Percentiles rank a stretch among this genome's conserved stretches.
phyloP scores from a whole-genome alignment of 2,113 vertebrate species.

The Gambusia holbrooki region DNA sequence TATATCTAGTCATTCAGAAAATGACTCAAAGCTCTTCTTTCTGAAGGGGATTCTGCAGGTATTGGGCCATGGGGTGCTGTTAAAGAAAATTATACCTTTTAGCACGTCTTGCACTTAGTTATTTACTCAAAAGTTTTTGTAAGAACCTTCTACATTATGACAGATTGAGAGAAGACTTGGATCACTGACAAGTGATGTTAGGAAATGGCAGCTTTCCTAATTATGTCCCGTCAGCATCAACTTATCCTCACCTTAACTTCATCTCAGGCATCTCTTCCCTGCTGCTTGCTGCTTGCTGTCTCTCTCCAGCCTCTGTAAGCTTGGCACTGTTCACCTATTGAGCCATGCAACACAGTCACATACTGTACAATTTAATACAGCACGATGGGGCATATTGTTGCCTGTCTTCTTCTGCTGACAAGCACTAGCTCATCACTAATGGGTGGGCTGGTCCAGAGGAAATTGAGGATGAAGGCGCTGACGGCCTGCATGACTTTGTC shows the following conservation, averaged over 20 bases:
- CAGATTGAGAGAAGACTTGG: constrained; percentile 35
- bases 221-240: constrained; percentile 75
- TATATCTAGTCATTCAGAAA: neutral
- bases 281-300: constrained; percentile 20
- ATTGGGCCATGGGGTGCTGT: neutral
- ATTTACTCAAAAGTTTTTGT: constrained; percentile 27
- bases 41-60: neutral
- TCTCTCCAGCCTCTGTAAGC: constrained; percentile 15
- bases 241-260: constrained; percentile 56
- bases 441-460: constrained; percentile 30
- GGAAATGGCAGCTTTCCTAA: constrained; percentile 58
- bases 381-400: constrained; percentile 49
- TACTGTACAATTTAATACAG: constrained; percentile 46
- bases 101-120: constrained; percentile 22
- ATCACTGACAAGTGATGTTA: constrained; percentile 56
- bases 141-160: constrained; percentile 21
- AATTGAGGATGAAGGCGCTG: constrained; percentile 27
- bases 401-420: constrained; percentile 52
- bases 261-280: constrained; percentile 42
- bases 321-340: constrained; percentile 36
- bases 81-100: constrained; percentile 4
- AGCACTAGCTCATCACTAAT: constrained; percentile 58
- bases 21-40: neutral
- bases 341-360: constrained; percentile 28
- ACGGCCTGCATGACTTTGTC: constrained; percentile 28